Evolutionary conservation across 2,888 invertebrate species (phyloP).

Genomic region (Fragum sueziense): DNA sequence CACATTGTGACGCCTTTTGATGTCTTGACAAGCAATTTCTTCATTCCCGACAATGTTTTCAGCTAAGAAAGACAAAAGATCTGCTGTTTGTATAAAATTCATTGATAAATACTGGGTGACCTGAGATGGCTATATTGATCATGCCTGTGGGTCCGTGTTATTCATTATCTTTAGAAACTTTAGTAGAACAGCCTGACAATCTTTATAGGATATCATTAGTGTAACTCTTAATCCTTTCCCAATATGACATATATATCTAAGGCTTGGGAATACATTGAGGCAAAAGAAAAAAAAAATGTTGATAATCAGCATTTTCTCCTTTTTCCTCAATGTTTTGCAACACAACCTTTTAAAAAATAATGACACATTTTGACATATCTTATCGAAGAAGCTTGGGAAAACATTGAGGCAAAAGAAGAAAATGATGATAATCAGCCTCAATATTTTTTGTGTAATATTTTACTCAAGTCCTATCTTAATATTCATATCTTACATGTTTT

Average conservation of each 20-base stretch:
- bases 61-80: too few species aligned
- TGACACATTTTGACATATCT: too few species aligned
- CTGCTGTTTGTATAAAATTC: too few species aligned
- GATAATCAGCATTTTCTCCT: neutral
- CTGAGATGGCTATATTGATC: conserved; percentile 10
- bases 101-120: neutral
- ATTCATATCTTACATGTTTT: too few species aligned
- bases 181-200: neutral
- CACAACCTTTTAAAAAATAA: too few species aligned
- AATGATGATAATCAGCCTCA: too few species aligned
- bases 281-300: neutral
- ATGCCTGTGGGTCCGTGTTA: neutral
- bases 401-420: too few species aligned
- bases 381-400: too few species aligned
- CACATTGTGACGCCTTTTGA: neutral
- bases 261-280: neutral
- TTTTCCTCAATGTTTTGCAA: conserved; percentile 2
- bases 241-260: too few species aligned
- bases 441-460: too few species aligned
- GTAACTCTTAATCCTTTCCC: neutral
- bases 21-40: too few species aligned
- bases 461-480: too few species aligned
- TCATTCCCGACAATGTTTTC: neutral
- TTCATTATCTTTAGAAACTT: conserved; percentile 9
- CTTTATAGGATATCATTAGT: conserved; percentile 20